Conservation (phyloP, 1,140 invertebrate genomes). For the Solenopsis fugax region DNA sequence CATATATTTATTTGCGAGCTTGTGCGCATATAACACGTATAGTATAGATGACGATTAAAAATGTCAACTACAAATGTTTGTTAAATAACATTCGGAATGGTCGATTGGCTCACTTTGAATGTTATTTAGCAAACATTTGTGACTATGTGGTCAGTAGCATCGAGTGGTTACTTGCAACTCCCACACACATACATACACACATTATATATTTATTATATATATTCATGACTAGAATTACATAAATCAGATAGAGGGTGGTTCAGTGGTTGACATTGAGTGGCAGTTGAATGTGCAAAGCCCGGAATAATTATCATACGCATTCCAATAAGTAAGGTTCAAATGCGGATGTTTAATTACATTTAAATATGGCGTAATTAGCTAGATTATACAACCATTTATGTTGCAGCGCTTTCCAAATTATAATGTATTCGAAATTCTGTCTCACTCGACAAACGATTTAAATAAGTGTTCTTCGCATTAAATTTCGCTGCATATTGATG, state of each 20-base stretch:
- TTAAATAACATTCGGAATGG: slow-evolving; percentile 30
- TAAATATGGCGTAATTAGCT: slow-evolving; percentile 49
- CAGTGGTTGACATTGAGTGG: slow-evolving; percentile 49
- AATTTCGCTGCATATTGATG: background rate
- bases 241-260: slow-evolving; percentile 41
- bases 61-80: slow-evolving; percentile 38
- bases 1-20: background rate
- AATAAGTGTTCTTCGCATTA: background rate
- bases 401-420: slow-evolving; percentile 27
- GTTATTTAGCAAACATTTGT: slow-evolving; percentile 43
- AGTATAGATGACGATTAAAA: slow-evolving; percentile 36
- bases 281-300: slow-evolving; percentile 45
- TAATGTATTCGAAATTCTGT: slow-evolving; percentile 7
- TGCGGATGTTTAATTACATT: slow-evolving; percentile 56
- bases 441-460: background rate
- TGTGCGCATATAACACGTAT: background rate
- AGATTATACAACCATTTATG: slow-evolving; percentile 35
- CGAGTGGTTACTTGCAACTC: background rate
- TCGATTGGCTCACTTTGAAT: slow-evolving; percentile 6
- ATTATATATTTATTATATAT: background rate
- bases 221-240: slow-evolving; percentile 43
- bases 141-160: background rate
- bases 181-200: no score
- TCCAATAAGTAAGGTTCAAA: slow-evolving; percentile 54
- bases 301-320: slow-evolving; percentile 54